Conservation (phyloP, 2,113 vertebrate species). For the Cervus canadensis region DNA sequence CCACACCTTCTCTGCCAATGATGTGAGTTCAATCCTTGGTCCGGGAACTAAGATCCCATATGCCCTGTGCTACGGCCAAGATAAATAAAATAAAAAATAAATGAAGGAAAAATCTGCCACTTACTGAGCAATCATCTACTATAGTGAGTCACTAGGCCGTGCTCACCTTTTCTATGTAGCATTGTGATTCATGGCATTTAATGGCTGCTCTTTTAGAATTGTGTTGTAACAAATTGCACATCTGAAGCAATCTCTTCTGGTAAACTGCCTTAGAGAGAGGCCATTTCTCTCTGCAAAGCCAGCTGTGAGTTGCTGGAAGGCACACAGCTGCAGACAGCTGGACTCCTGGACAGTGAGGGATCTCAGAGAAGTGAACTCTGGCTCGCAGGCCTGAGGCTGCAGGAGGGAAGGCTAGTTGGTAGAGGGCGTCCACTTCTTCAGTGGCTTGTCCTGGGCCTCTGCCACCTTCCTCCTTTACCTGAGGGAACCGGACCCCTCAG, state of each 20-base stretch:
- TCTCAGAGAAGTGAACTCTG: slow-evolving; percentile 68
- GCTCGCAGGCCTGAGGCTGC: slow-evolving; percentile 66
- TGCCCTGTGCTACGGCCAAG: not conserved
- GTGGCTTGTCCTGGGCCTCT: not conserved
- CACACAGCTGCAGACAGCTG: slow-evolving; percentile 83
- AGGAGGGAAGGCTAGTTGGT: slow-evolving; percentile 45
- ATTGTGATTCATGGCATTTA: not conserved
- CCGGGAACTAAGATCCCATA: not conserved
- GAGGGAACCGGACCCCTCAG: not conserved
- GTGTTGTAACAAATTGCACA: slow-evolving; percentile 48
- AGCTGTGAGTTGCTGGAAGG: slow-evolving; percentile 77
- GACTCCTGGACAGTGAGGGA: slow-evolving; percentile 72
- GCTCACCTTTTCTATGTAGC: not conserved
- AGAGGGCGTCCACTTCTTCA: slow-evolving; percentile 49
- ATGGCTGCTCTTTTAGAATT: slow-evolving; percentile 54
- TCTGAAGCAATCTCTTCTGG: slow-evolving; percentile 53
- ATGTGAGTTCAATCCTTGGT: not conserved
- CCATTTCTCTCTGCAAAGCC: slow-evolving; percentile 72
- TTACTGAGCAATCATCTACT: not conserved
- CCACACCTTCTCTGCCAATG: not conserved
- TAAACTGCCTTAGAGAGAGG: slow-evolving; percentile 65
- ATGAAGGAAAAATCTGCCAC: slow-evolving; percentile 30
- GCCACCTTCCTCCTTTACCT: slow-evolving; percentile 38
- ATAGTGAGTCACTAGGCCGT: not conserved
- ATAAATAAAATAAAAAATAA: slow-evolving; percentile 44